Evolutionary conservation across 2,113 vertebrate genomes (phyloP), one percentile per base, ranked within the genome.

Genomic region (Pachypanchax playfairii): DNA sequence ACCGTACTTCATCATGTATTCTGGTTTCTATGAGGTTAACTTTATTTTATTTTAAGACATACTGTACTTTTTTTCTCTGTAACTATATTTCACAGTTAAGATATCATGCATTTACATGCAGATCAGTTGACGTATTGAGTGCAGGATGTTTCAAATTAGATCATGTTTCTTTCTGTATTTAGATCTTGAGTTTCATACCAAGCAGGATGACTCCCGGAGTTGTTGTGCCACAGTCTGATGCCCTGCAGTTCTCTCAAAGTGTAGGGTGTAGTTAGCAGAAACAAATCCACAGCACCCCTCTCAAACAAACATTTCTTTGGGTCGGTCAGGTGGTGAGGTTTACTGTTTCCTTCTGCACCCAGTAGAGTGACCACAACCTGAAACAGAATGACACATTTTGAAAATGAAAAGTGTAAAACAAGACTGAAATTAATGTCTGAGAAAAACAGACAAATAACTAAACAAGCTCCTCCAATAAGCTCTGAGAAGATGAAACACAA

Each of bases 191-290:
- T 60, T 58, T 4, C 83, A 11, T 87, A 98, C 96, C 95, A 98
- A 47, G 93, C 91, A 0, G 94, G 94, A 54, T 72, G 90, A 25
- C 84, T 75, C 49, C 96, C 96, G 3, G 94, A 94, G 88, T 95
- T 97, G 85, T 97, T 92, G 53, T 98, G 96, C 96, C 95, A 98
- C 62, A 98, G 38, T 65, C 95, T 78, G 84, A 98, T 90, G 63
- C 87, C 88, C 70, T 79, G 91, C 56, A 98, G 86, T 26, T 98
- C 91, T 39, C 96, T 95, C 55, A 97, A 87, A 22, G 93, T 93
- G 54, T 93, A 95, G 5, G 94, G 90, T 0, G 94, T 94, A 13
- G 93, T 93, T 21, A 98, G 80, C 6, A 97, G 85, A 62, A 96
- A 98, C 77, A 94, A 82, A 64, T 98, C 94, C 67, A 90, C 89